These are phyloP conservation scores for Stegophylla sp. DNA, from an alignment of 2,888 invertebrate species.

Conservation along the genomic window DNA sequence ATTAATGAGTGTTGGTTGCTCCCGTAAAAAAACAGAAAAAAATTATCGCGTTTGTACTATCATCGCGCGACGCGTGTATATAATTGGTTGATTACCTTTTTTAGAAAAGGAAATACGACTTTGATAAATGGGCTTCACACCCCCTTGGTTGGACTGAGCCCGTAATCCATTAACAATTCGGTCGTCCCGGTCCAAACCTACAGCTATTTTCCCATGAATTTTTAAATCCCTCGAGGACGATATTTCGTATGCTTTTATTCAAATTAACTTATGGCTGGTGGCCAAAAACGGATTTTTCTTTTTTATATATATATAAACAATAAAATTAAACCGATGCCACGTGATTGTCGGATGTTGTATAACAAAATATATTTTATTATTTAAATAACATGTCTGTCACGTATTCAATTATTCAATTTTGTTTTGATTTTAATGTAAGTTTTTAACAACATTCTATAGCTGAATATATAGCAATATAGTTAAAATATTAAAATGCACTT, in stretches of 20 bases:
- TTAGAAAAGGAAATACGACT: slow-evolving; percentile 38
- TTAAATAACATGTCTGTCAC: background rate
- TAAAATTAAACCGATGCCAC: background rate
- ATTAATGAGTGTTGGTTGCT: slow-evolving; percentile 4
- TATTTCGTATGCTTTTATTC: slow-evolving; percentile 48
- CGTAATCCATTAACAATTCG: slow-evolving; percentile 57
- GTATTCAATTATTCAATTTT: background rate
- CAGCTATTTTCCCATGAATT: slow-evolving; percentile 39
- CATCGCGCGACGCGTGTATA: slow-evolving; percentile 39
- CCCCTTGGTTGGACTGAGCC: background rate
- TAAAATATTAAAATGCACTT: too few relatives aligned
- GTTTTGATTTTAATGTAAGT: background rate
- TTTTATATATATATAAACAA: background rate
- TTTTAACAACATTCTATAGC: too few relatives aligned
- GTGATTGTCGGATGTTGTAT: background rate
- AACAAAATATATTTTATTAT: background rate
- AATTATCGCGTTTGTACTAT: slow-evolving; percentile 31
- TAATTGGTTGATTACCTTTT: slow-evolving; percentile 56
- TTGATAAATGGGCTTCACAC: slow-evolving; percentile 56
- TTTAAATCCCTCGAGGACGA: slow-evolving; percentile 44
- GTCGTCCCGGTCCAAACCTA: slow-evolving; percentile 38
- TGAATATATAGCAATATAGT: too few relatives aligned
- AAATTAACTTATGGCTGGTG: slow-evolving; percentile 44
- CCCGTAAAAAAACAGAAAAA: slow-evolving; percentile 20
- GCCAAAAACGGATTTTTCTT: slow-evolving; percentile 25